Evolutionary conservation across 1,140 invertebrate species (phyloP).

Genomic region (Anthonomus grandis): DNA sequence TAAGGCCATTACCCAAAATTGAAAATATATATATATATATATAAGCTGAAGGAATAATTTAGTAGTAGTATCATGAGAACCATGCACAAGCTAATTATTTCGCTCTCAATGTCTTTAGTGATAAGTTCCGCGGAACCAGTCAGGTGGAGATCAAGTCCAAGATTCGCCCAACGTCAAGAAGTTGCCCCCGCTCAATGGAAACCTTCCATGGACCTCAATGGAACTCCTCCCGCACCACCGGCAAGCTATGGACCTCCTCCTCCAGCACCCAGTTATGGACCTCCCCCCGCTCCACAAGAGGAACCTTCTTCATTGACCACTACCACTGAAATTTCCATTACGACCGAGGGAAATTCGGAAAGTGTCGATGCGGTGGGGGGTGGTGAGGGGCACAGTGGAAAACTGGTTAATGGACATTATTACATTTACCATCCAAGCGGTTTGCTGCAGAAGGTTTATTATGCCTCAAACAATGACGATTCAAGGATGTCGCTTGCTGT

Average conservation of each 20-base stretch:
- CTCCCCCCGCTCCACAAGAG: background rate
- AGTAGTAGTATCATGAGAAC: too few relatives aligned
- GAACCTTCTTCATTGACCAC: conserved; percentile 5
- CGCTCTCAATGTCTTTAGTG: too few relatives aligned
- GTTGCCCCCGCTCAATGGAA: background rate
- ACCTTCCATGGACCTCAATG: background rate
- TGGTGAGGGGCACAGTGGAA: conserved; percentile 17
- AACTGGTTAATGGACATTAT: conserved; percentile 49
- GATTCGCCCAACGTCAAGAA: conserved; percentile 2
- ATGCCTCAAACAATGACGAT: conserved; percentile 51
- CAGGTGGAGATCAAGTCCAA: conserved; percentile 1
- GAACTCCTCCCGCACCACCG: conserved; percentile 3
- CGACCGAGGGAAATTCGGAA: conserved; percentile 22
- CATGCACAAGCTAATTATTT: too few relatives aligned
- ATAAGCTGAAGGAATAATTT: too few relatives aligned
- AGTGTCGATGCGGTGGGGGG: conserved; percentile 5
- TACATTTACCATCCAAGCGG: conserved; percentile 56
- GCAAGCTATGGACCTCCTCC: conserved; percentile 6
- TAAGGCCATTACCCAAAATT: too few relatives aligned
- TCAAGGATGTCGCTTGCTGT: conserved; percentile 55
- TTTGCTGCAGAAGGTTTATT: conserved; percentile 52
- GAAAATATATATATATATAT: too few relatives aligned
- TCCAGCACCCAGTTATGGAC: conserved; percentile 9
- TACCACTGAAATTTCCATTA: conserved; percentile 23
- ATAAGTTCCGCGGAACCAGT: too few relatives aligned